Percentiles rank a stretch among this genome's conserved stretches.
phyloP scores from a whole-genome alignment of 2,888 invertebrate genomes.

The Odontocerum albicorne region DNA sequence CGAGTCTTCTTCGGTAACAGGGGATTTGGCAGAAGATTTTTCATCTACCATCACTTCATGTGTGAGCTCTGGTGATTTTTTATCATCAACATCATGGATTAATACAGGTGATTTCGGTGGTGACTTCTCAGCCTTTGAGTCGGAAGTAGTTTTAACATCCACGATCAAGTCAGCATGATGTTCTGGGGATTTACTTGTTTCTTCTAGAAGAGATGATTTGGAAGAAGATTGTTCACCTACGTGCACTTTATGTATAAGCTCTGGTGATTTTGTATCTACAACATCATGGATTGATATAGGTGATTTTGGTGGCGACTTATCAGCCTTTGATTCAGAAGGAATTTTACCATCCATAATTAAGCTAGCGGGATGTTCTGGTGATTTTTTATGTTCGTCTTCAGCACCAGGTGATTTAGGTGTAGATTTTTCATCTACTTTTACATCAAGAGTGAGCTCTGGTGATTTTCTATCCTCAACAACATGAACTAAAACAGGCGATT shows the following conservation, averaged over 20 bases:
- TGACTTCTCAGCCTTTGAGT: not conserved
- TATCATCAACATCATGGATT: no score
- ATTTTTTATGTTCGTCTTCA: not conserved
- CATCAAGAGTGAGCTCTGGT: no score
- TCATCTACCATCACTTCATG: not conserved
- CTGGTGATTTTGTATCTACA: not conserved
- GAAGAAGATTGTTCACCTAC: not conserved
- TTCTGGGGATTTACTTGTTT: not conserved
- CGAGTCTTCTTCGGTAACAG: conserved; percentile 3
- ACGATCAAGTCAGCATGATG: not conserved
- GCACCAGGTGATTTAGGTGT: conserved; percentile 5
- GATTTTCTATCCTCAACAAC: not conserved
- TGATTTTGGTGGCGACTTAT: no score
- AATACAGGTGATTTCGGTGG: no score
- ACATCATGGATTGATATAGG: not conserved
- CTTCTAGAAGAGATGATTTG: not conserved
- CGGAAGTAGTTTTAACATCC: not conserved
- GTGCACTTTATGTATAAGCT: no score
- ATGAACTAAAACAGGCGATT: not conserved
- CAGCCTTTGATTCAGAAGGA: not conserved
- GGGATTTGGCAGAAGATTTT: not conserved
- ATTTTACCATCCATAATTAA: not conserved
- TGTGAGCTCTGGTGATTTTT: not conserved
- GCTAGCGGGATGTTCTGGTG: not conserved
- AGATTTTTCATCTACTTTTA: not conserved